phyloP scores from a whole-genome alignment of 2,888 invertebrate genomes.

The Lasioglossum marginatum region DNA sequence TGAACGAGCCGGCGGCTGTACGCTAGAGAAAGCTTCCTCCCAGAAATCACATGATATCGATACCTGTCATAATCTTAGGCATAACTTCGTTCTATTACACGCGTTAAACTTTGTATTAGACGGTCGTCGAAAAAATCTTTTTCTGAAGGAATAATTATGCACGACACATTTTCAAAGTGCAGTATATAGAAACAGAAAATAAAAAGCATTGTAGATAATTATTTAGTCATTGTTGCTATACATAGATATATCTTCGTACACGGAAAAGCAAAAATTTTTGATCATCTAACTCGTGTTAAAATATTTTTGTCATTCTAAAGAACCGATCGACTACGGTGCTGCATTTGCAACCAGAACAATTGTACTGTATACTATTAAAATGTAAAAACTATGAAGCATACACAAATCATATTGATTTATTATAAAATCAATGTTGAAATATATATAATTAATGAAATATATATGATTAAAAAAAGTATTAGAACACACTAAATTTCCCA shows the following conservation, averaged over 20 bases:
- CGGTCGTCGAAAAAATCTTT: neutral
- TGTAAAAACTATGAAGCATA: no score
- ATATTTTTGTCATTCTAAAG: neutral
- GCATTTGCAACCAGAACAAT: neutral
- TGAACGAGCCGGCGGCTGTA: neutral
- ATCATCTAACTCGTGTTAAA: neutral
- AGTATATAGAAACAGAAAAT: no score
- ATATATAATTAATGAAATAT: no score
- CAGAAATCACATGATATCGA: conserved; percentile 1
- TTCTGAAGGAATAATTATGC: neutral
- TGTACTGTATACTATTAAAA: neutral
- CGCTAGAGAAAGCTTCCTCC: conserved; percentile 14
- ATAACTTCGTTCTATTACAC: neutral
- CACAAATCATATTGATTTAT: no score
- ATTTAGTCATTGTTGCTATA: neutral
- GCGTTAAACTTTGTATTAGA: neutral
- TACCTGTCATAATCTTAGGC: neutral
- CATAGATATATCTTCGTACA: no score
- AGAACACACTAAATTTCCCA: neutral
- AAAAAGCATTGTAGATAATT: neutral
- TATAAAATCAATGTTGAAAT: no score
- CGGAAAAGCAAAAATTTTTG: neutral
- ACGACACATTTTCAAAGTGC: neutral
- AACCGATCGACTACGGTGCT: neutral
- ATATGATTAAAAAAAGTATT: no score